phyloP scores from a whole-genome alignment of 2,797 vertebrate species.

The Muraenolepis orangiensis region DNA sequence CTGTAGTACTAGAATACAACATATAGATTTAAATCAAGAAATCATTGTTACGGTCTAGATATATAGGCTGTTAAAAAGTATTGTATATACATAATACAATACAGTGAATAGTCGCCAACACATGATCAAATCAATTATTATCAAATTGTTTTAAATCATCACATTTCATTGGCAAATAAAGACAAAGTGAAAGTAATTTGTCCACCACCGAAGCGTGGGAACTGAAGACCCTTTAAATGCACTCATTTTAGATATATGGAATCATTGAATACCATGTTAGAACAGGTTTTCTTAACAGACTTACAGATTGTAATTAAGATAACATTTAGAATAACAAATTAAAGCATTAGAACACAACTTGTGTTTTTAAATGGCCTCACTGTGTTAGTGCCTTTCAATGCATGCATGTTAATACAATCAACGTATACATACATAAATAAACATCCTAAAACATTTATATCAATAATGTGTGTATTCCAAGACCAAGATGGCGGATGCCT shows the following conservation, averaged over 20 bases:
- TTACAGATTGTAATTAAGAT: too few relatives aligned
- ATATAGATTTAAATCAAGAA: neutral
- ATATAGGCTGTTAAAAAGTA: neutral
- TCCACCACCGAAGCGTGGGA: neutral
- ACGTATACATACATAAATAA: too few relatives aligned
- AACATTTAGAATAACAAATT: too few relatives aligned
- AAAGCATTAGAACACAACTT: too few relatives aligned
- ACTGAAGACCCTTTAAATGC: neutral
- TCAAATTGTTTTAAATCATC: neutral
- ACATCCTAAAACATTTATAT: neutral
- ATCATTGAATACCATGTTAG: neutral
- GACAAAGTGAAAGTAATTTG: neutral
- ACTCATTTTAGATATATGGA: neutral
- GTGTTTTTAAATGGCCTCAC: too few relatives aligned
- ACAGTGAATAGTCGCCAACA: neutral
- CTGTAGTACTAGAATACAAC: too few relatives aligned
- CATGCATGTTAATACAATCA: too few relatives aligned
- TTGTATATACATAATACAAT: too few relatives aligned
- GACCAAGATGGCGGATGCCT: neutral
- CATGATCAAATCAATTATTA: neutral
- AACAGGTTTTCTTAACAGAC: neutral
- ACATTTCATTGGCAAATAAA: neutral
- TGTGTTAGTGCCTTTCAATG: too few relatives aligned
- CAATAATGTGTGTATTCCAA: neutral
- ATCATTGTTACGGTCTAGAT: neutral